Percentiles rank a stretch among this genome's conserved stretches.
phyloP scores from a whole-genome alignment of 2,113 vertebrate species.

The Apteryx owenii region DNA sequence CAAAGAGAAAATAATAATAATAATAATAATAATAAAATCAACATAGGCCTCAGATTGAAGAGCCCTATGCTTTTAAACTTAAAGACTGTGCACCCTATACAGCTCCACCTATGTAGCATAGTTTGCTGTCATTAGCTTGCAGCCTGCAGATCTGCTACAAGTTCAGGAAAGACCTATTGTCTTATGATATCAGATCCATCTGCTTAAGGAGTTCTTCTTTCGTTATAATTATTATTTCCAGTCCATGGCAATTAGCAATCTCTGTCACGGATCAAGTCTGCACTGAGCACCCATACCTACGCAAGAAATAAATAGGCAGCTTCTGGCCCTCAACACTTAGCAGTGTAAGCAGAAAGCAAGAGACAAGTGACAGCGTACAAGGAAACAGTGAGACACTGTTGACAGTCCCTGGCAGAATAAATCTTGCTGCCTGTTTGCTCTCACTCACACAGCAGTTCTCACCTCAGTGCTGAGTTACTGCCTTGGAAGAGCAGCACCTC shows the following conservation, averaged over 20 bases:
- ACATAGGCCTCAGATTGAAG: not conserved
- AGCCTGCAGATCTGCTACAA: not conserved
- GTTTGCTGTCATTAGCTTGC: not conserved
- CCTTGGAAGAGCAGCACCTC: too few species aligned
- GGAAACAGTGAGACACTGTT: not conserved
- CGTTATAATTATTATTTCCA: not conserved
- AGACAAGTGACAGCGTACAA: not conserved
- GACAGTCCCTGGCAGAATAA: not conserved
- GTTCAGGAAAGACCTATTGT: not conserved
- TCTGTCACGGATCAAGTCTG: not conserved
- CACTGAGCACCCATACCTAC: not conserved
- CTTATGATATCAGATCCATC: not conserved
- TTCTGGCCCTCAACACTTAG: not conserved
- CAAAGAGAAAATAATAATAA: not conserved
- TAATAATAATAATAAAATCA: not conserved
- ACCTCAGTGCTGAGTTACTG: too few species aligned
- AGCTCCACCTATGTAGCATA: not conserved
- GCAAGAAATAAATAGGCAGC: not conserved
- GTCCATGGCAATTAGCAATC: not conserved
- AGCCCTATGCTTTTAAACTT: not conserved
- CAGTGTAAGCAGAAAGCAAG: not conserved
- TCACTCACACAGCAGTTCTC: too few species aligned
- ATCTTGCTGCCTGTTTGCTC: not conserved
- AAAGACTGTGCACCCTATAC: not conserved
- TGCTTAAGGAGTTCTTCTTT: not conserved